Conservation (phyloP, 2,797 vertebrate genomes). For the Chaunax sp. region DNA sequence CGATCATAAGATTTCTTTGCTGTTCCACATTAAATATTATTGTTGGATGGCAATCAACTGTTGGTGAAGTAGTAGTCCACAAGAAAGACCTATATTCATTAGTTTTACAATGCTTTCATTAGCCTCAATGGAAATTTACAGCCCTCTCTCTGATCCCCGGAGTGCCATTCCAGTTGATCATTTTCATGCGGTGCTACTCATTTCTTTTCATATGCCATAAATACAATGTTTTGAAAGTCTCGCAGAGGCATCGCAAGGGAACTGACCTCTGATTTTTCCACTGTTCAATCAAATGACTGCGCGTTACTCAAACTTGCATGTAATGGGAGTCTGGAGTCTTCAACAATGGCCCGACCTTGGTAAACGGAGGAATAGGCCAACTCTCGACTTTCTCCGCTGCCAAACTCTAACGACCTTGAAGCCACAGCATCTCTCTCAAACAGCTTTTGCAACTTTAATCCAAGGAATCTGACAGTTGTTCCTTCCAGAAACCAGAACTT, state of each 20-base stretch:
- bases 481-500: slow-evolving; percentile 54
- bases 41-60: slow-evolving; percentile 47
- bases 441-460: slow-evolving; percentile 55
- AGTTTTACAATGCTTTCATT: slow-evolving; percentile 66
- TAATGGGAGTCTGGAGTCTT: slow-evolving; percentile 46
- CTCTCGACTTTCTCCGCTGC: slow-evolving; percentile 31
- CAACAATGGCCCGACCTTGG: slow-evolving; percentile 59
- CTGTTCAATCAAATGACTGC: slow-evolving; percentile 44
- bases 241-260: slow-evolving; percentile 40
- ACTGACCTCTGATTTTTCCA: slow-evolving; percentile 59
- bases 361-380: slow-evolving; percentile 34
- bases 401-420: slow-evolving; percentile 53
- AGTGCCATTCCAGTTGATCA: slow-evolving; percentile 65
- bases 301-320: slow-evolving; percentile 40
- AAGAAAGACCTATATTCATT: slow-evolving; percentile 61
- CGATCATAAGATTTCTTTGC: slow-evolving; percentile 44
- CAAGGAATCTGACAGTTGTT: slow-evolving; percentile 52
- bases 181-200: slow-evolving; percentile 61
- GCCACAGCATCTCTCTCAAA: slow-evolving; percentile 47
- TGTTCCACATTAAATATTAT: slow-evolving; percentile 51
- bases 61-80: slow-evolving; percentile 52
- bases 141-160: slow-evolving; percentile 57
- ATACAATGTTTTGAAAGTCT: slow-evolving; percentile 70
- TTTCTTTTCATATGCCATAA: slow-evolving; percentile 74
- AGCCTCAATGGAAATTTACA: slow-evolving; percentile 64